Conservation (phyloP, 2,797 vertebrate genomes). For the Anguilla marmorata region DNA sequence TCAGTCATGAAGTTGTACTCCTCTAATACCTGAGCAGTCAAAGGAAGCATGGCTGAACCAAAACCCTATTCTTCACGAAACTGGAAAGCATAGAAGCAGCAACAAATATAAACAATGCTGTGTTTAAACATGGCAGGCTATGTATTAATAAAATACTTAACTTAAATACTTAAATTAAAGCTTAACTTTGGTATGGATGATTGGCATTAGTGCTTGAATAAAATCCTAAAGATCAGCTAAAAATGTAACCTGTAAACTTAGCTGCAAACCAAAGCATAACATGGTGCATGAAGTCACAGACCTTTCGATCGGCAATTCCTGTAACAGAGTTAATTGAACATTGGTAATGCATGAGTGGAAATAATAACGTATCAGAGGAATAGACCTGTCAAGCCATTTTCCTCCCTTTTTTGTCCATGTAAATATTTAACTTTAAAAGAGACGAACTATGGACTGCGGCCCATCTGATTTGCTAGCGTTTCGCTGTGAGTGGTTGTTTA, state of each 20-base stretch:
- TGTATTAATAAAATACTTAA: neutral
- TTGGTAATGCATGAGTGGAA: neutral
- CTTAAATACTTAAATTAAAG: too few relatives aligned
- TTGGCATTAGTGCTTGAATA: neutral
- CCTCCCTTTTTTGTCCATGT: neutral
- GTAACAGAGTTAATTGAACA: neutral
- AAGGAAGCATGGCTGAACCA: neutral
- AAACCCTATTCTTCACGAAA: neutral
- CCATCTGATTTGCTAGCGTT: neutral
- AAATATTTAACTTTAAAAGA: slow-evolving; percentile 11
- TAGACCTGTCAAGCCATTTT: neutral
- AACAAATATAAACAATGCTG: neutral
- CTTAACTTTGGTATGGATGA: neutral
- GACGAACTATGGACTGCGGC: slow-evolving; percentile 10
- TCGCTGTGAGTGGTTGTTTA: neutral
- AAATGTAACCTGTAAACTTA: neutral
- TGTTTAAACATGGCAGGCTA: neutral
- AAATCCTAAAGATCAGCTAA: neutral
- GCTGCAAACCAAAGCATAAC: neutral
- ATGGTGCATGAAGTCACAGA: neutral
- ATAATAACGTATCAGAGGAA: neutral
- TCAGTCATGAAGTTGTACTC: neutral
- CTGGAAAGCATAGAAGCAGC: neutral
- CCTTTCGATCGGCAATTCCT: neutral
- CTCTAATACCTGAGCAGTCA: neutral